Evolutionary conservation across 2,113 vertebrate genomes (phyloP).

Genomic region (Pantherophis guttatus): DNA sequence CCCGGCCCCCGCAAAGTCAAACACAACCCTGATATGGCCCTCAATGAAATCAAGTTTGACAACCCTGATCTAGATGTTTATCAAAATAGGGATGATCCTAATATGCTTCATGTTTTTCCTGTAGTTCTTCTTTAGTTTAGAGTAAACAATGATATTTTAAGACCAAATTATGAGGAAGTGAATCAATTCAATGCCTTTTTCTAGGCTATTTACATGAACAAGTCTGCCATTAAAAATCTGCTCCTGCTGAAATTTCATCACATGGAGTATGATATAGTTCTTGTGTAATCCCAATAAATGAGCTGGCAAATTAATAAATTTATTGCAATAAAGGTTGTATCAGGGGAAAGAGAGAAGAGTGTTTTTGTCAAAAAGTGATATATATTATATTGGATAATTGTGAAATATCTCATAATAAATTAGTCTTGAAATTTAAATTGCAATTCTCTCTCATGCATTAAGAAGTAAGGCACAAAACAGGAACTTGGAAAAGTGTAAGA

Average conservation of each 20-base stretch:
- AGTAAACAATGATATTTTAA: background rate
- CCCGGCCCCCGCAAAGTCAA: no score
- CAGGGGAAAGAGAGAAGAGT: constrained; percentile 29
- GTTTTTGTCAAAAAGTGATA: constrained; percentile 30
- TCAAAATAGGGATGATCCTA: background rate
- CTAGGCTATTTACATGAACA: constrained; percentile 38
- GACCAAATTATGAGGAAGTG: constrained; percentile 10
- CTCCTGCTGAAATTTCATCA: constrained; percentile 8
- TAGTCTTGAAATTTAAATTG: background rate
- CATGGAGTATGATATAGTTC: constrained; percentile 20
- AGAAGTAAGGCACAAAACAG: background rate
- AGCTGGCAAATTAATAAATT: constrained; percentile 39
- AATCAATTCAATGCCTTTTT: constrained; percentile 41
- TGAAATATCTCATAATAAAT: constrained; percentile 13
- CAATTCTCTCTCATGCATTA: background rate
- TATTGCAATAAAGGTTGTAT: background rate
- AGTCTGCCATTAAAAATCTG: constrained; percentile 32
- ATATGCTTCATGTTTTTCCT: background rate
- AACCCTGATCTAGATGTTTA: background rate
- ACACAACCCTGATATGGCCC: no score
- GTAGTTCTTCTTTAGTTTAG: constrained; percentile 19
- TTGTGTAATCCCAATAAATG: constrained; percentile 32
- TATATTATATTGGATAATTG: constrained; percentile 34
- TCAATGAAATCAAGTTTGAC: no score
- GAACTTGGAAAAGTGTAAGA: background rate